Base-by-base conservation (phyloP, 2,888 invertebrate genomes). In the Oxystoma pomonae region DNA sequence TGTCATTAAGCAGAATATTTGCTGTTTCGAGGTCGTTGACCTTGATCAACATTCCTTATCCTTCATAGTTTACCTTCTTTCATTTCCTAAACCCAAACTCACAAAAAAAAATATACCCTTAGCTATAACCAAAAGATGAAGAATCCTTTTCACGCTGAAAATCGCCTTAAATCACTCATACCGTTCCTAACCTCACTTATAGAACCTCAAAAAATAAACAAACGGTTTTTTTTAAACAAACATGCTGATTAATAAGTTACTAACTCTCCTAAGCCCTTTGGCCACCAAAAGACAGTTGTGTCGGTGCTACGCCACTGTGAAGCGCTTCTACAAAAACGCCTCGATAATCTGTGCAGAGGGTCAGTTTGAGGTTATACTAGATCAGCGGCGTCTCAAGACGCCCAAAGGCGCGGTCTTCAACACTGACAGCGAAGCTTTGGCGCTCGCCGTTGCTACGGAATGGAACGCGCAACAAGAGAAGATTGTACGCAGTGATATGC, bases 381-480 rank as follows among this genome's bases (percentile, higher is more conserved):
- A 98, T 78, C 91, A 93, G 75, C 84, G 89, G 17, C 93, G 94
- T 76, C 80, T 98, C 17, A 96, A 96, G 81, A 98, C 98, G 1
- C 98, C 97, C 0, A 86, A 85, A 71, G 96, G 96, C 1, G 84
- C 86, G 64, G 78, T 89, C 7, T 88, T 98, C 70, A 81, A 85
- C 65, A 88, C 97, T 0, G 86, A 88, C 20, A 93, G 87, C 79
- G 95, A 98, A 80, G 88, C 92, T 0, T 81, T 99, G 59, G 98
- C 98, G 1, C 83, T 96, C 65, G 96, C 95, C 17, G 88, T 99
- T 57, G 96, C 98, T 1, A 87, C 90, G 21, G 99, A 99, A 84
- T 99, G 98, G 94, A 91, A 94, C 72, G 83, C 89, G 3, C 98
- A 98, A 78, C 86, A 86, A 67, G 88, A 91, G 20, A 82, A 82